Conservation (phyloP, 2,797 vertebrate species). For the Sparidentex hasta region DNA sequence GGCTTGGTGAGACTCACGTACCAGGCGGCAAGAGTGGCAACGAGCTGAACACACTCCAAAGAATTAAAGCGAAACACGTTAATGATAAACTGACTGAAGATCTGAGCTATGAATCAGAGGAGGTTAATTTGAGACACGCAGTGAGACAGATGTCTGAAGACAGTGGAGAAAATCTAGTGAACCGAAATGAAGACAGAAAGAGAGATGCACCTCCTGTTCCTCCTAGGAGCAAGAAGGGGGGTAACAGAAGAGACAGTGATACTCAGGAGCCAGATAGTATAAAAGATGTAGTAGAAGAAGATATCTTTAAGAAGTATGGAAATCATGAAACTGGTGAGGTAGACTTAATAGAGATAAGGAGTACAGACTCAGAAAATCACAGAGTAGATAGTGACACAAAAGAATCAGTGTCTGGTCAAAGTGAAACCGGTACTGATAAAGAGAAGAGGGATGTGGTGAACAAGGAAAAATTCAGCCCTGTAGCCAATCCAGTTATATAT, state of each 20-base stretch:
- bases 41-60: constrained; percentile 40
- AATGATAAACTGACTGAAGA: constrained; percentile 33
- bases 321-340: constrained; percentile 36
- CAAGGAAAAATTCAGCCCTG: background rate
- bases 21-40: constrained; percentile 37
- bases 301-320: constrained; percentile 28
- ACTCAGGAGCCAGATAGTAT: constrained; percentile 43
- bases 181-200: constrained; percentile 33
- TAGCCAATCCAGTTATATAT: background rate
- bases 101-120: constrained; percentile 30
- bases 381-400: constrained; percentile 4
- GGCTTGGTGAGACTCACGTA: constrained; percentile 56
- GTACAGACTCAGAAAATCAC: constrained; percentile 22
- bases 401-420: constrained; percentile 9
- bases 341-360: background rate
- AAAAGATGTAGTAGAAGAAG: constrained; percentile 25
- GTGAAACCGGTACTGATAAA: constrained; percentile 14
- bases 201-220: constrained; percentile 65
- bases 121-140: constrained; percentile 17
- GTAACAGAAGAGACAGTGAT: constrained; percentile 47
- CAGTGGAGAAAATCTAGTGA: constrained; percentile 20
- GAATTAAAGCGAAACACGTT: constrained; percentile 36
- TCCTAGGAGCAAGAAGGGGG: constrained; percentile 75
- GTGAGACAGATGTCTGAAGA: constrained; percentile 56
- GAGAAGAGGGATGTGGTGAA: constrained; percentile 9